These are phyloP conservation scores for Sakesphorus luctuosus DNA, from an alignment of 2,113 vertebrate genomes.

Conservation along the genomic window DNA sequence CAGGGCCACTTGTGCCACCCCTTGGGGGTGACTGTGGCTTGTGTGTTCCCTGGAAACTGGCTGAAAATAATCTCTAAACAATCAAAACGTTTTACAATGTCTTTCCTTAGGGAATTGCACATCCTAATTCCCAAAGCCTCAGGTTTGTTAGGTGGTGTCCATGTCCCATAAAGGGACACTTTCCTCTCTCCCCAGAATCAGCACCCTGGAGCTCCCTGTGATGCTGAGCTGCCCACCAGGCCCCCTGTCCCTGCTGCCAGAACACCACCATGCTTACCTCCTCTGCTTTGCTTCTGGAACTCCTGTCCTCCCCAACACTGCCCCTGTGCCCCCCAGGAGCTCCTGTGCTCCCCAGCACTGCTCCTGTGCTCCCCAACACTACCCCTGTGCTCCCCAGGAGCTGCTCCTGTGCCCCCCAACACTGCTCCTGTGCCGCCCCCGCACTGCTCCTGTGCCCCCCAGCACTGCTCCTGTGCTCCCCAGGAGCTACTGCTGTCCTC, in stretches of 20 bases:
- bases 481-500: too few species aligned
- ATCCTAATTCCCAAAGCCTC: background rate
- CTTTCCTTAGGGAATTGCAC: background rate
- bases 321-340: too few species aligned
- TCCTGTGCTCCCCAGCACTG: background rate
- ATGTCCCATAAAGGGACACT: background rate
- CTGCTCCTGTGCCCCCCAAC: too few species aligned
- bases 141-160: background rate
- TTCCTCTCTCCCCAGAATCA: background rate
- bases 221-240: background rate
- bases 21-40: background rate
- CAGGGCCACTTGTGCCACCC: background rate
- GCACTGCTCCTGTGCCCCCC: too few species aligned
- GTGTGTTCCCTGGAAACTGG: background rate
- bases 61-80: background rate
- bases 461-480: too few species aligned
- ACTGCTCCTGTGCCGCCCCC: too few species aligned
- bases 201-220: background rate
- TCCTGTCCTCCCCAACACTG: background rate
- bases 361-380: too few species aligned
- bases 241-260: background rate
- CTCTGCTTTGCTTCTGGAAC: background rate
- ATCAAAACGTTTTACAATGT: background rate
- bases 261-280: rapidly evolving
- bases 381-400: too few species aligned